Evolutionary conservation across 1,140 invertebrate genomes (phyloP), one percentile per base, ranked within the genome.

Genomic region (Eubasilissa regina): DNA sequence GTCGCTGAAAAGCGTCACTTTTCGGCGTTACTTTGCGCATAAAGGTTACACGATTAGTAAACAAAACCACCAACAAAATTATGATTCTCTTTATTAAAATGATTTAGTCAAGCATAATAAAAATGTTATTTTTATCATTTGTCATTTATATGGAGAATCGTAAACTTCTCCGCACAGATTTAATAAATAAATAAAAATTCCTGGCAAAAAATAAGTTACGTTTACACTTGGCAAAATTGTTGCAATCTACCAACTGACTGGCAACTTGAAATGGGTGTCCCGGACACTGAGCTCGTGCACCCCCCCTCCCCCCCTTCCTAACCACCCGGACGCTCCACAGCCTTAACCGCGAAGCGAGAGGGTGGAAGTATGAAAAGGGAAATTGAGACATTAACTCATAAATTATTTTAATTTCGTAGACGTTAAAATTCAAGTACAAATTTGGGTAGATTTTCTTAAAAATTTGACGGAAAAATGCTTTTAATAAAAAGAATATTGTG

Each of bases 371-470:
- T 73, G 17, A 21, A 72, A 74, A 56, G 43, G 53, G 21, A 56
- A 74, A 74, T 74, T 56, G 70, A 55, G 53, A 56, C 70, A 45
- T 74, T 56, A 74, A 56, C 4, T 58, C 53, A 56, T 72, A 72
- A 74, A 74, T 43, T 17, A 56, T 74, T 74, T 74, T 74, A 58
- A 74, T 58, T 74, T 72, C 43, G 66, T 19, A 15, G 47, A 47
- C 15, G 45, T 6, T 4, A 21, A 4, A 72, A 51, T 72, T 17
- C 47, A 53, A 72, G 45, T 53, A 51, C 19, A 72, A 53, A 35
- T 70, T 53, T 51, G 15, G 17, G 25, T 17, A 47, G 48, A 25
- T 72, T 47, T 17, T 53, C 48, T 72, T 72, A 19, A 72, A 72
- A 35, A 35, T 35, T 1, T 35, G 25, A 35, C 25, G 25, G 25